Evolutionary conservation across 2,888 invertebrate genomes (phyloP).

Genomic region (Mongoloraphidia duomilia): DNA sequence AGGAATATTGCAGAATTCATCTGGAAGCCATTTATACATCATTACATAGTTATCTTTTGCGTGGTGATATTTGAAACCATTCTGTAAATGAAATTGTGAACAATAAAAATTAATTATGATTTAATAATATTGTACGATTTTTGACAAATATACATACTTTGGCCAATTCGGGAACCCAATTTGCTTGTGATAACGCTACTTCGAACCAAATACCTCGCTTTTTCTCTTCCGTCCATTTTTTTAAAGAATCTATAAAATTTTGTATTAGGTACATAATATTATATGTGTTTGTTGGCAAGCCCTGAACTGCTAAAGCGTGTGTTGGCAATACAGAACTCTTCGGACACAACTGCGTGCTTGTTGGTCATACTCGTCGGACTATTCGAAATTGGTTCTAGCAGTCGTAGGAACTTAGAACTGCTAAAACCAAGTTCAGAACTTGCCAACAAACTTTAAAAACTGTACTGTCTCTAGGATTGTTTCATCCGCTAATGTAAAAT

Average conservation of each 20-base stretch:
- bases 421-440: too few relatives aligned
- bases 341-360: too few relatives aligned
- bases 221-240: conserved; percentile 46
- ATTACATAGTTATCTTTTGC: conserved; percentile 63
- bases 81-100: conserved; percentile 28
- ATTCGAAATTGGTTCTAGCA: too few relatives aligned
- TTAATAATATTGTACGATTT: conserved; percentile 3
- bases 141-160: conserved; percentile 33
- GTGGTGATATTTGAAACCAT: conserved; percentile 80
- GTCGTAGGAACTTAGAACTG: too few relatives aligned
- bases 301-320: too few relatives aligned
- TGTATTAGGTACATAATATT: too few relatives aligned
- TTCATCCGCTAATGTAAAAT: too few relatives aligned
- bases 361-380: too few relatives aligned
- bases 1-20: conserved; percentile 49
- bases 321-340: too few relatives aligned
- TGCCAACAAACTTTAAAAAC: too few relatives aligned
- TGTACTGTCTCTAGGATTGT: too few relatives aligned
- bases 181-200: conserved; percentile 50
- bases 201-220: conserved; percentile 71
- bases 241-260: conserved; percentile 47
- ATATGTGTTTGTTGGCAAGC: too few relatives aligned
- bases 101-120: conserved; percentile 6
- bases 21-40: conserved; percentile 69
- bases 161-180: conserved; percentile 61